Base-by-base conservation (phyloP, 2,113 vertebrate species). In the Peucedramus taeniatus region DNA sequence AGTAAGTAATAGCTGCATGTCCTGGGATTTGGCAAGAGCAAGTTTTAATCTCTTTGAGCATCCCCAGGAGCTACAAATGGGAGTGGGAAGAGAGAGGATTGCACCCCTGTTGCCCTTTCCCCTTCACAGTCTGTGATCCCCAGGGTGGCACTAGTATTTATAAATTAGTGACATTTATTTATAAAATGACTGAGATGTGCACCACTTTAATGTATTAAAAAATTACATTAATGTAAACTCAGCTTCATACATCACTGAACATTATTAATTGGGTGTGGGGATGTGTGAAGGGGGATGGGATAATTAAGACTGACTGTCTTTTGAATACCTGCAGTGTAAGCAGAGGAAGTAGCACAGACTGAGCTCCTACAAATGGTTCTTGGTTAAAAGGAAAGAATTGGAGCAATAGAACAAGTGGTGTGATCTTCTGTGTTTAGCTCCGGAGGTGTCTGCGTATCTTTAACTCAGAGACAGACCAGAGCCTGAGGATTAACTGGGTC, bases 211-310 rank as follows among this genome's bases (percentile, higher is more conserved):
- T 77, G 83, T 92, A 96, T 95, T 95, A 86, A 91, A 95, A 97
- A 83, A 93, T 66, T 93, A 45, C 68, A 86, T 94, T 95, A 95
- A 94, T 60, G 88, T 95, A 95, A 96, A 96, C 92, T 90, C 87
- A 88, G 79, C 71, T 96, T 94, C 94, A 94, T 93, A 96, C 95
- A 95, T 92, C 94, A 89, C 79, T 95, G 94, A 96, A 83, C 94
- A 88, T 96, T 96, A 96, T 97, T 97, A 97, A 97, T 96, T 97
- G 94, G 76, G 87, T 96, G 91, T 88, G 85, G 44, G 93, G 54
- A 94, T 94, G 93, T 93, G 82, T 95, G 87, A 95, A 95, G 71
- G 83, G 91, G 92, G 94, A 65, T 94, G 81, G 90, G 75, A 88
- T 95, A 96, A 96, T 97, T 96, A 96, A 87, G 88, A 69, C 81